These are phyloP conservation scores for Bubalus kerabau DNA, from an alignment of 2,113 vertebrate species.

Conservation along the genomic window DNA sequence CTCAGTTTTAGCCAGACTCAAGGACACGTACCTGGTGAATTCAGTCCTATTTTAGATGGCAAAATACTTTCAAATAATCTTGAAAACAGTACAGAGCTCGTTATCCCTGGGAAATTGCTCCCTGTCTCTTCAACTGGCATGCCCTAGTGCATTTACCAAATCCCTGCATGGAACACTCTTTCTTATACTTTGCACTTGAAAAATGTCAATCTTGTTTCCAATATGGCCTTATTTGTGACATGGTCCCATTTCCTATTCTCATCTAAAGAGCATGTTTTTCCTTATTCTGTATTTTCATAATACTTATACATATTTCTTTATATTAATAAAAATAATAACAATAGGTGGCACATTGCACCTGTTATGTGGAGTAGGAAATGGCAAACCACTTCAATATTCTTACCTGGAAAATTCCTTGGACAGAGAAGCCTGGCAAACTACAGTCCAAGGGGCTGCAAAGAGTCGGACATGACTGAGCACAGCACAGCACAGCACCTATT, in stretches of 20 bases:
- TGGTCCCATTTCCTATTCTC: neutral
- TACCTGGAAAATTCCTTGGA: neutral
- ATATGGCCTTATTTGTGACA: neutral
- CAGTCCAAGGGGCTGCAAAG: neutral
- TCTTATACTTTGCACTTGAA: neutral
- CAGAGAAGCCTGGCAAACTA: neutral
- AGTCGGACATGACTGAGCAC: neutral
- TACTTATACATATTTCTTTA: neutral
- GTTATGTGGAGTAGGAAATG: neutral
- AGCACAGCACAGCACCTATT: neutral
- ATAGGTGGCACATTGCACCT: neutral
- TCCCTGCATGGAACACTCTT: neutral
- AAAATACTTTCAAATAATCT: conserved; percentile 35
- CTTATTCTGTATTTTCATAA: neutral
- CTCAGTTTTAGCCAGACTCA: neutral
- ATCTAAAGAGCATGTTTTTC: neutral
- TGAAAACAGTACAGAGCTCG: conserved; percentile 10
- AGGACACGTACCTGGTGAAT: neutral
- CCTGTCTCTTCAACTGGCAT: neutral
- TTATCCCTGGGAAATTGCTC: neutral
- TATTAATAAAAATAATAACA: neutral
- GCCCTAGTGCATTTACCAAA: neutral
- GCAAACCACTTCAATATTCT: neutral
- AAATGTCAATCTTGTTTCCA: neutral
- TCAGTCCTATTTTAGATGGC: neutral